phyloP scores from a whole-genome alignment of 2,797 vertebrate species.

The Passerculus sandwichensis region DNA sequence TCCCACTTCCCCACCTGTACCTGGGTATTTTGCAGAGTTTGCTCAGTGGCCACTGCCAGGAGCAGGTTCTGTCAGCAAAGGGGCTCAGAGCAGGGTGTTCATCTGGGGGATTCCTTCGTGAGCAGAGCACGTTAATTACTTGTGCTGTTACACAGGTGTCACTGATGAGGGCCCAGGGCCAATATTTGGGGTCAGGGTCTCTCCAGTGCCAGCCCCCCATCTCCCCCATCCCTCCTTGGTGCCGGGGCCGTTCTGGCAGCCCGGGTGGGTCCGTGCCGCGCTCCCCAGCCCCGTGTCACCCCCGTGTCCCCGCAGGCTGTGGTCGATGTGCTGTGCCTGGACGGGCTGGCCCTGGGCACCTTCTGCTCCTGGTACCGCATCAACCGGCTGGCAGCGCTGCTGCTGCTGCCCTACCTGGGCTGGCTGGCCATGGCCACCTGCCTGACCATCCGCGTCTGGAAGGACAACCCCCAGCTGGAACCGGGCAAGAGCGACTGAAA shows the following conservation, averaged over 20 bases:
- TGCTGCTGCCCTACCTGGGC: constrained; percentile 87
- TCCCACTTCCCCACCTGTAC: too few species aligned
- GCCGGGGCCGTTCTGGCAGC: fast-evolving
- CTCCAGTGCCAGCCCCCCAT: too few species aligned
- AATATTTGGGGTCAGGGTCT: too few species aligned
- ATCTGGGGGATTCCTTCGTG: too few species aligned
- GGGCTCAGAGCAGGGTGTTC: too few species aligned
- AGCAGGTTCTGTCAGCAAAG: too few species aligned
- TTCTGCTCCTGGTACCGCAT: constrained; percentile 85
- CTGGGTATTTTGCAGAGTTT: too few species aligned
- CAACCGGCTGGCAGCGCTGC: constrained; percentile 82
- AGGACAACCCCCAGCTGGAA: constrained; percentile 80
- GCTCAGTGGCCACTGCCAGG: too few species aligned
- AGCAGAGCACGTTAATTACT: too few species aligned
- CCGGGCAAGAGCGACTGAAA: neutral
- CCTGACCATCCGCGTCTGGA: constrained; percentile 89
- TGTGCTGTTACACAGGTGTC: too few species aligned
- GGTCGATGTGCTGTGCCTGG: constrained; percentile 53
- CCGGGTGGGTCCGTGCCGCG: neutral
- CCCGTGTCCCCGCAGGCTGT: constrained; percentile 32
- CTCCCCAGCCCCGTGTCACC: neutral
- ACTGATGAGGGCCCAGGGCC: too few species aligned
- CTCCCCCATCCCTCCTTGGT: too few species aligned
- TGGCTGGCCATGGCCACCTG: constrained; percentile 87
- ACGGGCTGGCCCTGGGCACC: constrained; percentile 80